A percentile compares a stretch with the other conserved stretches of the same genome.
phyloP scores from a whole-genome alignment of 2,113 vertebrate species.

The Cyprinus carpio region DNA sequence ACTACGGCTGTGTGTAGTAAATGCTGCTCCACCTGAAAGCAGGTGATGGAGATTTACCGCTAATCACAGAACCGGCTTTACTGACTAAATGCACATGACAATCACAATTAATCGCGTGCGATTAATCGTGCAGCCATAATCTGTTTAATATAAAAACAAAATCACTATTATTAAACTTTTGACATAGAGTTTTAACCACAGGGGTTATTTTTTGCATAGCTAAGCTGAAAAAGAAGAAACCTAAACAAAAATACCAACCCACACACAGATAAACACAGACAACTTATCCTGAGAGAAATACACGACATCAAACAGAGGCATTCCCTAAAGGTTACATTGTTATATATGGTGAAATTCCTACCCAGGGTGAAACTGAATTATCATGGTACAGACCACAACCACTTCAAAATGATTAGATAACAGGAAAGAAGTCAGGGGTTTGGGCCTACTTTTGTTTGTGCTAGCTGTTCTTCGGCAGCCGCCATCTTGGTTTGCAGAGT shows the following conservation, averaged over 20 bases:
- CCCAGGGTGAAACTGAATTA: neutral
- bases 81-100: no score
- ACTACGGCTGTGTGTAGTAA: no score
- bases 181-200: neutral
- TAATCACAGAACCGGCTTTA: no score
- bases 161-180: neutral
- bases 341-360: neutral
- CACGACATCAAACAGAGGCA: no score
- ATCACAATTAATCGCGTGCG: no score
- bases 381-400: conserved; percentile 4
- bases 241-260: neutral
- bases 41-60: no score
- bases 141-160: neutral
- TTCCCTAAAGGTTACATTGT: no score
- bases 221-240: neutral
- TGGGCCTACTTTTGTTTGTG: conserved; percentile 74
- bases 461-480: conserved; percentile 73
- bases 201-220: neutral
- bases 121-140: no score
- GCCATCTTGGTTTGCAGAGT: conserved; percentile 74
- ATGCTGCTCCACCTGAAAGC: no score
- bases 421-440: neutral
- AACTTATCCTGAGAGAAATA: neutral
- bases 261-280: neutral
- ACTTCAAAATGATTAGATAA: neutral